Conservation (phyloP, 2,113 vertebrate genomes). For the Scophthalmus maximus region DNA sequence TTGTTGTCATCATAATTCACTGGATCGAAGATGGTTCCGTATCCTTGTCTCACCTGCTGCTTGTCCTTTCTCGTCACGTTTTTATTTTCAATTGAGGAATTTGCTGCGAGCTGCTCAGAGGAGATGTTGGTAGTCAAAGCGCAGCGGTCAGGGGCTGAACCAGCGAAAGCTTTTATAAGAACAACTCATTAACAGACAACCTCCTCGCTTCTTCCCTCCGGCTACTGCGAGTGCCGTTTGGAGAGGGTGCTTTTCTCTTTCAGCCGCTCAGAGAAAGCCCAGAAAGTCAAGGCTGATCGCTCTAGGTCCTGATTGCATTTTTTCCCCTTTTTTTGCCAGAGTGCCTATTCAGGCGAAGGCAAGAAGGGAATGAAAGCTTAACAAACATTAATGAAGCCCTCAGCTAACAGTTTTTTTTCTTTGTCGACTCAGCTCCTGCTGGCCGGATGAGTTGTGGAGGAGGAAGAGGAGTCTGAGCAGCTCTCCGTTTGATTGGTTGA, state of each 20-base stretch:
- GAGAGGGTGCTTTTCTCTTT: constrained; percentile 76
- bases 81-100: constrained; percentile 25
- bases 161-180: constrained; percentile 70
- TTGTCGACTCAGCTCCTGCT: constrained; percentile 50
- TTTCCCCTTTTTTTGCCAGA: constrained; percentile 58
- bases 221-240: constrained; percentile 71
- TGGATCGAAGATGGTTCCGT: background rate
- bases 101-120: background rate
- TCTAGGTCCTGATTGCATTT: constrained; percentile 74
- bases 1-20: background rate
- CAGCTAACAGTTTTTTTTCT: constrained; percentile 61
- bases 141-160: constrained; percentile 55
- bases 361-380: constrained; percentile 70
- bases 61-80: background rate
- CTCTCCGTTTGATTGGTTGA: constrained; percentile 65
- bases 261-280: constrained; percentile 60
- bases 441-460: constrained; percentile 90
- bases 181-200: constrained; percentile 77
- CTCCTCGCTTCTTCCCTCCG: constrained; percentile 58
- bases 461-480: constrained; percentile 87
- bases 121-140: constrained; percentile 54
- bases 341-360: constrained; percentile 74
- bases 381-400: constrained; percentile 75
- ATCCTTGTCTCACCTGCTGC: constrained; percentile 3
- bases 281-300: constrained; percentile 77